phyloP scores from a whole-genome alignment of 2,797 vertebrate genomes.

The Ambastaia sidthimunki region DNA sequence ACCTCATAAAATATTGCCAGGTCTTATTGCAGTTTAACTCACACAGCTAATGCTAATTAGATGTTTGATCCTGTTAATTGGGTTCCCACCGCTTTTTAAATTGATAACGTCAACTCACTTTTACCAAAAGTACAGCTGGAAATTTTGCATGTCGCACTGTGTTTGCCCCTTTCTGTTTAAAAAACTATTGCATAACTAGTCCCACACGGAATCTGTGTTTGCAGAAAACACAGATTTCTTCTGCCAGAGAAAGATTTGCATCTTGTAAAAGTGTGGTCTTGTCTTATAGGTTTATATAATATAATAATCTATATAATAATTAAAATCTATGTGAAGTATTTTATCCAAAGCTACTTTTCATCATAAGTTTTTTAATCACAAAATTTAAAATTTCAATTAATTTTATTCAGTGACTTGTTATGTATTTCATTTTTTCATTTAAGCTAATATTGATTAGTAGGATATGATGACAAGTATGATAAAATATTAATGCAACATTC shows the following conservation, averaged over 20 bases:
- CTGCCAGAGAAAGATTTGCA: not conserved
- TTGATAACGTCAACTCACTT: constrained; percentile 81
- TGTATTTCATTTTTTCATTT: no score
- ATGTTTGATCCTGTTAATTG: constrained; percentile 88
- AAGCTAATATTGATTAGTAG: not conserved
- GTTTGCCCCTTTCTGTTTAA: constrained; percentile 10
- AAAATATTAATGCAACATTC: no score
- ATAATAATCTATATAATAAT: not conserved
- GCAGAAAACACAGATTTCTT: not conserved
- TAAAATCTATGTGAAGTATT: not conserved
- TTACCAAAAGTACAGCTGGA: constrained; percentile 79
- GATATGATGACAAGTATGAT: not conserved
- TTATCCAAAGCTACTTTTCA: no score
- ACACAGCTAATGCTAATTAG: constrained; percentile 84
- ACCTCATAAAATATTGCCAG: constrained; percentile 52
- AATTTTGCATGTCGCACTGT: constrained; percentile 68
- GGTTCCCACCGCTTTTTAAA: constrained; percentile 85
- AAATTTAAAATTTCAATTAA: no score
- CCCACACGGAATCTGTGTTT: not conserved
- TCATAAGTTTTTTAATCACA: no score
- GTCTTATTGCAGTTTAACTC: constrained; percentile 71
- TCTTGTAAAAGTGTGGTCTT: not conserved
- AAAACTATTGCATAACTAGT: constrained; percentile 34
- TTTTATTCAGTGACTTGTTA: no score
- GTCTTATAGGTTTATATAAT: not conserved